Evolutionary conservation across 2,113 vertebrate species (phyloP).

Genomic region (Dolichallabes microphthalmus): DNA sequence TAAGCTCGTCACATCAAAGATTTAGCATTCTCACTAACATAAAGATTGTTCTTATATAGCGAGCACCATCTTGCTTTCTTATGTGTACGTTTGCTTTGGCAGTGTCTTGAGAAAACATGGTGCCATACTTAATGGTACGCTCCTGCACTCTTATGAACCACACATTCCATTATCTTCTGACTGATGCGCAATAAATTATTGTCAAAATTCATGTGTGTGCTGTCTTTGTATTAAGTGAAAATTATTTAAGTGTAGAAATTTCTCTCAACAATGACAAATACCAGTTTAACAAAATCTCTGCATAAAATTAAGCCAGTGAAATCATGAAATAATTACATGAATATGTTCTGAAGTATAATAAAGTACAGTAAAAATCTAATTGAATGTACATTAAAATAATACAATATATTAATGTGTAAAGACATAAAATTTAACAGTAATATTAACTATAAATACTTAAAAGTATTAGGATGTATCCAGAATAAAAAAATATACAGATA

Average conservation of each 20-base stretch:
- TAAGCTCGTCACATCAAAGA: slow-evolving; percentile 44
- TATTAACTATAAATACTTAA: too few relatives aligned
- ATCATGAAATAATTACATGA: background rate
- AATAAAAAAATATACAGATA: too few relatives aligned
- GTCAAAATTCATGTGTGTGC: slow-evolving; percentile 1
- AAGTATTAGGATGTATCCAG: too few relatives aligned
- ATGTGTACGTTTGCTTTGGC: slow-evolving; percentile 28
- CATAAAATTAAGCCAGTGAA: background rate
- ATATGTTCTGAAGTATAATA: background rate
- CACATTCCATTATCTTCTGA: slow-evolving; percentile 43
- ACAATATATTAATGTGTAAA: background rate
- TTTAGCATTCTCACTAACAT: slow-evolving; percentile 20
- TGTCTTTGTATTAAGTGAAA: background rate
- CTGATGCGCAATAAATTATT: slow-evolving; percentile 60
- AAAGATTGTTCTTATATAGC: slow-evolving; percentile 32
- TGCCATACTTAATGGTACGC: slow-evolving; percentile 1
- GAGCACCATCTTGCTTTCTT: slow-evolving; percentile 28
- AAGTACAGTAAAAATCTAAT: background rate
- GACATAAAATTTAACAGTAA: too few relatives aligned
- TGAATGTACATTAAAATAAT: background rate
- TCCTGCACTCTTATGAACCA: slow-evolving; percentile 28
- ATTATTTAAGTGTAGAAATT: background rate
- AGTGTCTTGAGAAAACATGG: background rate
- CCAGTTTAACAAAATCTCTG: background rate
- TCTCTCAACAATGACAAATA: background rate